Percentiles rank a stretch among this genome's conserved stretches.
phyloP scores from a whole-genome alignment of 2,113 vertebrate genomes.

The Scatophagus argus region DNA sequence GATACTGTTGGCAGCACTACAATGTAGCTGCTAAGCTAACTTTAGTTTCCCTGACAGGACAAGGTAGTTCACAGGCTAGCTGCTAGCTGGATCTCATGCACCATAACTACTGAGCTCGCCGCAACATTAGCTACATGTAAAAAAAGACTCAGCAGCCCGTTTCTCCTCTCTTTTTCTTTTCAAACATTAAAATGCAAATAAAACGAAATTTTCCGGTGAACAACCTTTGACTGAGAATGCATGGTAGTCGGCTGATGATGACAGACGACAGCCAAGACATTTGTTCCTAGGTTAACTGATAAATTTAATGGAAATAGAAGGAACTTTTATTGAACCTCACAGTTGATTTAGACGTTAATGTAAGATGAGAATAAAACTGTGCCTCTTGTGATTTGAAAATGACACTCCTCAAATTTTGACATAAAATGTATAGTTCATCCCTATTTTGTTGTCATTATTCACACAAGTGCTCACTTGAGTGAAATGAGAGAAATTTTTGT shows the following conservation, averaged over 20 bases:
- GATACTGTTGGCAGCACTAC: neutral
- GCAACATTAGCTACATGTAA: neutral
- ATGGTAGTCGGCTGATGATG: no score
- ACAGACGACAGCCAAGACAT: neutral
- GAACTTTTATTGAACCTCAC: neutral
- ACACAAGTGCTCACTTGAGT: neutral
- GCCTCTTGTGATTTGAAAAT: neutral
- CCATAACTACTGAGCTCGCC: neutral
- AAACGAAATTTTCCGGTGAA: neutral
- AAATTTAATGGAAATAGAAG: no score
- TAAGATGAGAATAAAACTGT: neutral
- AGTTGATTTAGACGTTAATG: neutral
- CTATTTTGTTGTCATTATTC: neutral
- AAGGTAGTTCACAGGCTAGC: neutral
- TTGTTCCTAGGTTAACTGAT: no score
- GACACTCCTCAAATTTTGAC: neutral
- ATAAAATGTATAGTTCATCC: neutral
- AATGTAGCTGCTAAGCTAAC: neutral
- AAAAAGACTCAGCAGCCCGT: neutral
- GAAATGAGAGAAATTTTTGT: constrained; percentile 4
- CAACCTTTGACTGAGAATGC: neutral
- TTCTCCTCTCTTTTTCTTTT: neutral
- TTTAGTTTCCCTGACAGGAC: neutral
- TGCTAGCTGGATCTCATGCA: neutral
- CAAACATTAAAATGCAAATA: neutral